Percentiles rank a stretch among this genome's conserved stretches.
Conservation (phyloP, 2,797 vertebrate species). For the Eulemur mongoz region DNA sequence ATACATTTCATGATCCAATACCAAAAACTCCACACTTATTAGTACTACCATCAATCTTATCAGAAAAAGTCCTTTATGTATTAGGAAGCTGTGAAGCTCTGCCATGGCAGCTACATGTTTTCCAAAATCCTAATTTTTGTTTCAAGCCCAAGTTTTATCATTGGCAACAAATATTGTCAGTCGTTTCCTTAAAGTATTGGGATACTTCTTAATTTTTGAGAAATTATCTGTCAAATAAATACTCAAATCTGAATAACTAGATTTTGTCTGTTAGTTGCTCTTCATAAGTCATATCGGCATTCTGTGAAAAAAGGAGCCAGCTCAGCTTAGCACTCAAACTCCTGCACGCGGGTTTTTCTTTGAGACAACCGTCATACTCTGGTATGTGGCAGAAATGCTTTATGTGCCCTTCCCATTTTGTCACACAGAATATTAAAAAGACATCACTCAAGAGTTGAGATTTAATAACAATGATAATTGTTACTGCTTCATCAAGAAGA, state of each 20-base stretch:
- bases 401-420: not conserved
- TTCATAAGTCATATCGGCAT: not conserved
- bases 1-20: not conserved
- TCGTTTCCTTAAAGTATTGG: not conserved
- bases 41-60: not conserved
- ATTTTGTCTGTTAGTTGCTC: not conserved
- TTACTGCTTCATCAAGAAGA: not conserved
- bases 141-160: conserved; percentile 11
- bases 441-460: not conserved
- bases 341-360: rapidly evolving
- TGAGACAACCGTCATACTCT: not conserved
- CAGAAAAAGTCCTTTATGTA: not conserved
- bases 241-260: not conserved
- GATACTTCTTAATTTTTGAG: not conserved
- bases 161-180: conserved; percentile 28
- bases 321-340: not conserved
- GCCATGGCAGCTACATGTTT: not conserved
- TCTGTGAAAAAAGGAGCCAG: not conserved
- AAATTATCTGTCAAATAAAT: not conserved
- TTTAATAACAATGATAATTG: not conserved
- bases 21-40: not conserved
- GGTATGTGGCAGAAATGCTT: not conserved
- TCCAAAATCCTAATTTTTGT: conserved; percentile 9
- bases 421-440: not conserved
- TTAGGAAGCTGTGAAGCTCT: not conserved